phyloP scores from a whole-genome alignment of 2,888 invertebrate species.

The Meganola albula region DNA sequence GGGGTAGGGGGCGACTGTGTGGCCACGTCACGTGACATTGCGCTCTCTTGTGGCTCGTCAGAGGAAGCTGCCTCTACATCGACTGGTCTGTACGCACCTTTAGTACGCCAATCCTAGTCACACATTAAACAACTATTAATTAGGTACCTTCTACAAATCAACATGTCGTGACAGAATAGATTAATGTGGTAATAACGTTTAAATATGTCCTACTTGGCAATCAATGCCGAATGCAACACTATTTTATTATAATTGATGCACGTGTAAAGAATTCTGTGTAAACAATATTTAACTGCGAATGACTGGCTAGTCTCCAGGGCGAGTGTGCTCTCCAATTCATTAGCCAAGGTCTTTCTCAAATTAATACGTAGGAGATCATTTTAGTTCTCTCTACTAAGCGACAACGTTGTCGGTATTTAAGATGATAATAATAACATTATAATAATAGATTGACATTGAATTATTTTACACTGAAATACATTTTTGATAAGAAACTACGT shows the following conservation, averaged over 20 bases:
- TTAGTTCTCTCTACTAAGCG: slow-evolving; percentile 7
- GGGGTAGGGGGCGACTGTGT: no score
- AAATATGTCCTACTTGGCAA: slow-evolving; percentile 4
- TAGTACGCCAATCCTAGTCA: slow-evolving; percentile 61
- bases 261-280: slow-evolving; percentile 11
- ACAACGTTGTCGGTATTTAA: no score
- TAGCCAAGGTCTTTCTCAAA: slow-evolving; percentile 21
- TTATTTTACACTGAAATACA: no score
- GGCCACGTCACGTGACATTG: no score
- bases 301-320: slow-evolving; percentile 27
- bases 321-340: slow-evolving; percentile 9
- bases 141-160: background rate
- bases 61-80: slow-evolving; percentile 56
- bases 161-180: background rate
- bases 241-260: slow-evolving; percentile 2
- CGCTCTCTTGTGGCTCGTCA: slow-evolving; percentile 49
- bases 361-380: slow-evolving; percentile 5
- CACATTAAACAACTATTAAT: slow-evolving; percentile 1
- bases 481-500: no score
- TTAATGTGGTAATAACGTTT: slow-evolving; percentile 4
- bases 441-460: no score
- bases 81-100: slow-evolving; percentile 64
- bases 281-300: slow-evolving; percentile 11
- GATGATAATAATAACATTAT: no score
- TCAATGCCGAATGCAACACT: background rate